Evolutionary conservation across 2,888 invertebrate genomes (phyloP).

Genomic region (Xestia rhomboidea): DNA sequence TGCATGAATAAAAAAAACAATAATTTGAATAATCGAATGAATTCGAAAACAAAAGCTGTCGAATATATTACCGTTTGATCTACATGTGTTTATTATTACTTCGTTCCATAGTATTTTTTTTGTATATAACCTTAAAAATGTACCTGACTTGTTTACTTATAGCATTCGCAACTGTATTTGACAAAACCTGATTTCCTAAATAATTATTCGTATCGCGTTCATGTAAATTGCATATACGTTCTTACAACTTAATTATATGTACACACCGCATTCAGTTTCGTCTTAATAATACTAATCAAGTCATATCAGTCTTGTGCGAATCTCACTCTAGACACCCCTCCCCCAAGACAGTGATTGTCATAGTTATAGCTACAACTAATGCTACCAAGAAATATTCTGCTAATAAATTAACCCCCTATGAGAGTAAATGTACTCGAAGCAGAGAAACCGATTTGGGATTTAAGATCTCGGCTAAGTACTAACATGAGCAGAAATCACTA

Average conservation of each 20-base stretch:
- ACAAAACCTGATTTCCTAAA: neutral
- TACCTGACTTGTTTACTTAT: neutral
- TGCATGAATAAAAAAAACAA: constrained; percentile 12
- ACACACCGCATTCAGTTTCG: neutral
- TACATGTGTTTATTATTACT: neutral
- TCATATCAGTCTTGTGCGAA: constrained; percentile 20
- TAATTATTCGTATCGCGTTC: no score
- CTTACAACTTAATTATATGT: neutral
- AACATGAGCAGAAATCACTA: neutral
- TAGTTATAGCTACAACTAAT: constrained; percentile 6
- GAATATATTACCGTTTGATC: neutral
- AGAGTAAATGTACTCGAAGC: neutral
- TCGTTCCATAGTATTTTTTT: neutral
- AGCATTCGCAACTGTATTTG: neutral
- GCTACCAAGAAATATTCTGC: neutral
- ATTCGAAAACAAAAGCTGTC: neutral
- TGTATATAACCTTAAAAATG: no score
- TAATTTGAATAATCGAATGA: constrained; percentile 15
- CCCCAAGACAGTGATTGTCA: constrained; percentile 2
- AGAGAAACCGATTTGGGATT: neutral
- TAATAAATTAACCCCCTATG: constrained; percentile 4
- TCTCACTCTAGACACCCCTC: constrained; percentile 11
- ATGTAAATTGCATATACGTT: neutral
- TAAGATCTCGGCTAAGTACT: neutral
- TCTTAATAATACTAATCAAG: constrained; percentile 33